phyloP scores from a whole-genome alignment of 2,797 vertebrate genomes.

The Kryptolebias ocellatus region DNA sequence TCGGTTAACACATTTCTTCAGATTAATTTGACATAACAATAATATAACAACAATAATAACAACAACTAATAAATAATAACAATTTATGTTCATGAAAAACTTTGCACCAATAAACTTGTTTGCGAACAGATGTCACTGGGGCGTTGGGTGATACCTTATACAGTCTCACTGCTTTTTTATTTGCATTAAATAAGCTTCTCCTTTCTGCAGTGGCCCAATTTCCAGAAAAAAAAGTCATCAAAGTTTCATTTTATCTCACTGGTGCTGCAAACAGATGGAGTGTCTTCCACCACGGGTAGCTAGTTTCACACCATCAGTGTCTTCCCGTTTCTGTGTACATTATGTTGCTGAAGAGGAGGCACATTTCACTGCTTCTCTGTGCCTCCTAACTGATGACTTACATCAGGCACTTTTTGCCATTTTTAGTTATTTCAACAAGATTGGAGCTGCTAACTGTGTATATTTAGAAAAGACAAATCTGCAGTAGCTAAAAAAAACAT shows the following conservation, averaged over 20 bases:
- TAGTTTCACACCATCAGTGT: slow-evolving; percentile 23
- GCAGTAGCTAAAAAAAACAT: background rate
- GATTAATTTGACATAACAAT: too few species aligned
- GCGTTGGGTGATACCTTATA: background rate
- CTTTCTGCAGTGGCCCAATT: slow-evolving; percentile 47
- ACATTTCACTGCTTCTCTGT: slow-evolving; percentile 1
- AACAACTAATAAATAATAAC: too few species aligned
- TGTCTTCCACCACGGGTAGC: slow-evolving; percentile 20
- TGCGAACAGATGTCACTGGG: background rate
- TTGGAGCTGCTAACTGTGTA: background rate
- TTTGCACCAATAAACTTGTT: background rate
- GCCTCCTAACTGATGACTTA: background rate
- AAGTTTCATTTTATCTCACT: slow-evolving; percentile 49
- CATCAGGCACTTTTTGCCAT: background rate
- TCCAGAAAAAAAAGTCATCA: slow-evolving; percentile 41
- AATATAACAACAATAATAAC: too few species aligned
- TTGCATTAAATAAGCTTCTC: slow-evolving; percentile 3
- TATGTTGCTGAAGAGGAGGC: slow-evolving; percentile 1
- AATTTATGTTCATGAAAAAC: too few species aligned
- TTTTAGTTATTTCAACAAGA: slow-evolving; percentile 6
- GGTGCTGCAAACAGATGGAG: slow-evolving; percentile 46
- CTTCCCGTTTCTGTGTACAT: slow-evolving; percentile 6
- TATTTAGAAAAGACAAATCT: background rate
- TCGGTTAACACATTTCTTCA: too few species aligned
- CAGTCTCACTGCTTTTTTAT: slow-evolving; percentile 7